Evolutionary conservation across 2,888 invertebrate species (phyloP), one percentile per base, ranked within the genome.

Genomic region (Apotomis betuletana): DNA sequence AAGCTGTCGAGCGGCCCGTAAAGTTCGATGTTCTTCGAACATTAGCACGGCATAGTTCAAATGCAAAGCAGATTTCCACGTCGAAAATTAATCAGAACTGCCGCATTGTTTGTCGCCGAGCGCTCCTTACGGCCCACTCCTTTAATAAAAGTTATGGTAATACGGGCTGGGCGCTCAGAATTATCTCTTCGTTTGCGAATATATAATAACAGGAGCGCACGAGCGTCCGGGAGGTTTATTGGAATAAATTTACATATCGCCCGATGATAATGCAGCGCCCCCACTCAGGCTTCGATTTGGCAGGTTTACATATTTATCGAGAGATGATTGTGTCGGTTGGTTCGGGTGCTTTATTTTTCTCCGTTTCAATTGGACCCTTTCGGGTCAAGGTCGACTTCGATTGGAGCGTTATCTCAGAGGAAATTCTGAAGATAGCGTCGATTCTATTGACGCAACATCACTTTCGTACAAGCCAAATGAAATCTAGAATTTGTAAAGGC

Each of bases 101-200:
- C 79, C 82, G 87, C 85, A 92, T 93, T 92, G 92, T 92, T 92
- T 90, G 89, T 85, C 87, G 76, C 76, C 81, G 77, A 77, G 74
- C 80, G 80, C 84, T 85, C 81, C 84, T 85, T 83, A 52, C 63
- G 84, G 85, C 86, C 83, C 88, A 89, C 87, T 89, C 90, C 89
- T 90, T 91, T 91, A 91, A 92, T 92, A 92, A 92, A 93, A 93
- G 91, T 91, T 93, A 92, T 93, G 93, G 85, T 89, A 92, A 92
- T 93, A 79, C 81, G 77, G 79, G 85, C 88, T 86, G 90, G 90
- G 88, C 88, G 87, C 84, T 83, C 87, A 81, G 88, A 90, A 92
- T 93, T 91, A 92, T 93, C 92, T 90, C 89, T 89, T 90, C 91
- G 91, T 91, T 92, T 91, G 88, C 89, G 92, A 91, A 92, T 92